These are phyloP conservation scores for Orycteropus afer DNA, from an alignment of 2,113 vertebrate species.

Conservation along the genomic window DNA sequence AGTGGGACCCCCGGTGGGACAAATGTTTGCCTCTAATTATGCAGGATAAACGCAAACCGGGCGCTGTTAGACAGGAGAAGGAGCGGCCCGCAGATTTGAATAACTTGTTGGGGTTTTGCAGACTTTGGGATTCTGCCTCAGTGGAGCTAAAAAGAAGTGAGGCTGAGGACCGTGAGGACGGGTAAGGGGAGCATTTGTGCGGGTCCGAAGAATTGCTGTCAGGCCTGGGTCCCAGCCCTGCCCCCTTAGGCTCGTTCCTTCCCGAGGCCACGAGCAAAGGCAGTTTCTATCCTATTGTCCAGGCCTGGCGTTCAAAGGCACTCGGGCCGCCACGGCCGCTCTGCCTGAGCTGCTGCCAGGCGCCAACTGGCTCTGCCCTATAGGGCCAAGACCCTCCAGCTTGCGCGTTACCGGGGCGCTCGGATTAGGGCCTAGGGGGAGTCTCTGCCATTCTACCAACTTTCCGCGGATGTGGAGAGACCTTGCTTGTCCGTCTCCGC, in stretches of 20 bases:
- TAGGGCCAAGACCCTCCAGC: no score
- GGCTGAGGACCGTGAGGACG: neutral
- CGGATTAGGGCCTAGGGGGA: neutral
- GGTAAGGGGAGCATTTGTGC: neutral
- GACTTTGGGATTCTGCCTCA: conserved; percentile 40
- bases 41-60: conserved; percentile 85
- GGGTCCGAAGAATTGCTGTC: neutral
- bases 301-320: conserved; percentile 81
- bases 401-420: neutral
- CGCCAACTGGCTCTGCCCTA: no score
- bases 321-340: conserved; percentile 3
- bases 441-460: conserved; percentile 29
- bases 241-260: conserved; percentile 59
- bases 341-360: conserved; percentile 24
- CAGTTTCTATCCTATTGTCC: conserved; percentile 71
- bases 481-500: neutral
- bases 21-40: conserved; percentile 89
- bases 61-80: conserved; percentile 80
- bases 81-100: conserved; percentile 49
- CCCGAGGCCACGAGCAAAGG: conserved; percentile 74
- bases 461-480: neutral
- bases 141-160: neutral
- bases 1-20: conserved; percentile 89
- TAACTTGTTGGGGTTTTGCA: conserved; percentile 68
- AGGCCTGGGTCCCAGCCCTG: conserved; percentile 57